Conservation (phyloP, 1,140 invertebrate genomes). For the Propsilocerus akamusi region DNA sequence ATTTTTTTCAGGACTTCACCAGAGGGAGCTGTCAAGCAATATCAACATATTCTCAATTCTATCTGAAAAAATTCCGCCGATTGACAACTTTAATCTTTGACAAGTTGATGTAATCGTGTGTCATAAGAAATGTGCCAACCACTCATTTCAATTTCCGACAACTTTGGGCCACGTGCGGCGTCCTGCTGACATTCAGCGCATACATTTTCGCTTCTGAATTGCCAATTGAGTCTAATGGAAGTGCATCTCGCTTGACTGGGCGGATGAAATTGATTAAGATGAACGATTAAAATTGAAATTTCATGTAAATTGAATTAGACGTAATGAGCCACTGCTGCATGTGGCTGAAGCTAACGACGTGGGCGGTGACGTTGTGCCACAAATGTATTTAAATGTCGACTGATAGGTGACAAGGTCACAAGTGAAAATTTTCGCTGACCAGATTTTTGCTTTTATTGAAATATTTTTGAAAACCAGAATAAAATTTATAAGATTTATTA, state of each 20-base stretch:
- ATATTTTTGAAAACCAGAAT: too few species aligned
- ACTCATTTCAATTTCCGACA: slow-evolving; percentile 3
- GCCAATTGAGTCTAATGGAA: neutral
- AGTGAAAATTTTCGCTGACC: too few species aligned
- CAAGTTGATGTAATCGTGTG: neutral
- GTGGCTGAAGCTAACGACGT: too few species aligned
- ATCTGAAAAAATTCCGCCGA: neutral
- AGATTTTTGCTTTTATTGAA: too few species aligned
- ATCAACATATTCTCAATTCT: neutral
- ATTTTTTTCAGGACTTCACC: neutral
- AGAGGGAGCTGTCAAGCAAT: neutral
- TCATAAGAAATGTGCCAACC: too few species aligned
- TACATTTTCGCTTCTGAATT: slow-evolving; percentile 1
- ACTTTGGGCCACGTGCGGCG: neutral
- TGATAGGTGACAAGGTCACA: too few species aligned
- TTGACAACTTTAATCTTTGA: neutral
- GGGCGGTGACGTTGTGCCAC: too few species aligned
- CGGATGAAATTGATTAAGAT: slow-evolving; percentile 1
- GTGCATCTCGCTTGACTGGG: neutral
- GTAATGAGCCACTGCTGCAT: neutral
- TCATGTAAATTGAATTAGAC: neutral
- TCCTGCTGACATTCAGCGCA: neutral
- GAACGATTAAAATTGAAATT: slow-evolving; percentile 4
- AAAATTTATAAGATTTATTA: too few species aligned
- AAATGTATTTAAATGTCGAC: too few species aligned